Evolutionary conservation across 2,113 vertebrate species (phyloP).

Genomic region (Notothenia rossii): DNA sequence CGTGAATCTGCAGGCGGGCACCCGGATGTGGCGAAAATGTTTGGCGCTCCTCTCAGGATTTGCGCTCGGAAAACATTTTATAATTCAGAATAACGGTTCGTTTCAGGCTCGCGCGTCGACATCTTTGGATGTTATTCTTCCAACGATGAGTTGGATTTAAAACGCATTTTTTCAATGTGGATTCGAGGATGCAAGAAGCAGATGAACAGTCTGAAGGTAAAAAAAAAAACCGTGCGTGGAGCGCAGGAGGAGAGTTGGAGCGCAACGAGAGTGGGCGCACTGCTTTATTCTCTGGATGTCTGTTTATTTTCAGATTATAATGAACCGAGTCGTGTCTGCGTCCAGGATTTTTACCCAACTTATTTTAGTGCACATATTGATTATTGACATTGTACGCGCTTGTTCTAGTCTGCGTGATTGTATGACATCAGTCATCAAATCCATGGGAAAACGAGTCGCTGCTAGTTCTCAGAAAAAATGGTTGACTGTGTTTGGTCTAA

Average conservation of each 20-base stretch:
- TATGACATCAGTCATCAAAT: slow-evolving; percentile 29
- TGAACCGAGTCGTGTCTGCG: not conserved
- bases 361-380: slow-evolving; percentile 4
- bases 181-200: slow-evolving; percentile 83
- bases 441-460: slow-evolving; percentile 25
- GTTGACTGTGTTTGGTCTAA: slow-evolving; percentile 32
- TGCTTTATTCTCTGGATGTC: slow-evolving; percentile 44
- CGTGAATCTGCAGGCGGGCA: slow-evolving; percentile 71
- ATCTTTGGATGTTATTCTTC: slow-evolving; percentile 44
- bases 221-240: slow-evolving; percentile 26
- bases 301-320: slow-evolving; percentile 18
- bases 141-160: slow-evolving; percentile 74
- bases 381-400: not conserved
- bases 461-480: slow-evolving; percentile 38
- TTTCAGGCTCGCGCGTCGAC: slow-evolving; percentile 38
- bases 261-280: slow-evolving; percentile 40
- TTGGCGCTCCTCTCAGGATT: slow-evolving; percentile 72
- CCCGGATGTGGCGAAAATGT: slow-evolving; percentile 84
- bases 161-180: slow-evolving; percentile 79
- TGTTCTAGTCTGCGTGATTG: not conserved
- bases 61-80: slow-evolving; percentile 65
- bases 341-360: slow-evolving; percentile 5
- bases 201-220: slow-evolving; percentile 86
- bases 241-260: slow-evolving; percentile 63
- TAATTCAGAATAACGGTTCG: slow-evolving; percentile 56